Evolutionary conservation across 2,888 invertebrate species (phyloP), one percentile per base, ranked within the genome.

Genomic region (Aphidius colemani): DNA sequence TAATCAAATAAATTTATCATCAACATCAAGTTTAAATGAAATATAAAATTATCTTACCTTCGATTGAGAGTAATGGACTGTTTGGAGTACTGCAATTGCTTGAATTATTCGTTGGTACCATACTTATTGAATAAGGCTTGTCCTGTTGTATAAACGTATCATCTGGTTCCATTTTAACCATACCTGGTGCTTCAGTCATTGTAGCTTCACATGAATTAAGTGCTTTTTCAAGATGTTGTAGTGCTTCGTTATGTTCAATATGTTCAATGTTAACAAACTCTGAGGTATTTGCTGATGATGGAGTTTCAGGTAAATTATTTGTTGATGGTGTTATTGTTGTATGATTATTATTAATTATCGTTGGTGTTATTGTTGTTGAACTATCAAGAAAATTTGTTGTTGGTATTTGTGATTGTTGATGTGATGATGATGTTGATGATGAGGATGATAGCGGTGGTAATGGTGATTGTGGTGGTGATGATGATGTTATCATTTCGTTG

Each of bases 151-250:
- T 67, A 61, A 80, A 81, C 43, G 79, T 80, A 53, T 82, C 82
- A 61, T 82, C 82, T 0, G 82, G 82, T 61, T 82, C 82, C 78
- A 82, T 79, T 66, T 82, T 82, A 4, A 82, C 82, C 75, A 79
- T 74, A n/a, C 82, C 82, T 49, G 70, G 76, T 41, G 81, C 77
- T 65, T 82, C 82, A 11, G 82, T 81, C 39, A 82, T 71, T 41
- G 82, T 82, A 0, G 82, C 81, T 66, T 82, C 82, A 68, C 81
- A 81, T 10, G 80, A 77, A 57, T 77, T 81, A 9, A 82, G 72
- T 6, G 81, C 82, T 62, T 80, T 82, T 57, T 82, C 81, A 64
- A 82, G 72, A 67, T 82, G 80, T 49, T 82, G 82, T n/a, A 82
- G 64, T 11, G 80, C 81, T 66, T 82, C 82, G 51, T 78, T 79